Evolutionary conservation across 1,140 invertebrate genomes (phyloP).

Genomic region (Musca vetustissima): DNA sequence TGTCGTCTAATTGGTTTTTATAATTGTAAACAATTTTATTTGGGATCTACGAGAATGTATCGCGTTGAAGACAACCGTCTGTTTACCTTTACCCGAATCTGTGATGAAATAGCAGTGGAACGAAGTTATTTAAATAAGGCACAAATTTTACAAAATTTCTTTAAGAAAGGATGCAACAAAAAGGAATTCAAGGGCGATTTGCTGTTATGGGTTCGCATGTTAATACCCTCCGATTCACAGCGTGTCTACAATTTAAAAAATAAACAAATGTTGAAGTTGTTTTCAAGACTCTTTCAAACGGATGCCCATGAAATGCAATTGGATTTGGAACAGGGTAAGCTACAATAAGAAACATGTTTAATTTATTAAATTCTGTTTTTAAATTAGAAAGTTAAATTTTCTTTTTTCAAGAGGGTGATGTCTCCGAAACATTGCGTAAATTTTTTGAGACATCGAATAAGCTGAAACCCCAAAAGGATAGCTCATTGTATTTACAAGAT

Average conservation of each 20-base stretch:
- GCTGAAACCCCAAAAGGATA: conserved; percentile 66
- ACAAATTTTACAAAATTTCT: conserved; percentile 66
- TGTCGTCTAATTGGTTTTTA: neutral
- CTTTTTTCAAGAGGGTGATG: conserved; percentile 68
- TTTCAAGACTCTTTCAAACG: conserved; percentile 75
- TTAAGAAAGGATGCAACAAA: conserved; percentile 46
- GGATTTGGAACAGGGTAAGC: conserved; percentile 70
- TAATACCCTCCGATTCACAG: conserved; percentile 82
- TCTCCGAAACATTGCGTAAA: conserved; percentile 81
- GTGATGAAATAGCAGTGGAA: conserved; percentile 73
- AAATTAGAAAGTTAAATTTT: no score
- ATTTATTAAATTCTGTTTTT: neutral
- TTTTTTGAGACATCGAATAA: conserved; percentile 74
- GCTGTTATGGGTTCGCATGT: conserved; percentile 77
- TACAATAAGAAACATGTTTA: neutral
- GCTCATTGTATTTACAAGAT: conserved; percentile 74
- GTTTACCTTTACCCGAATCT: conserved; percentile 75
- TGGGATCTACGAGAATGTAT: conserved; percentile 14
- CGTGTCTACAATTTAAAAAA: conserved; percentile 89
- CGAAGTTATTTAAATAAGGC: conserved; percentile 84
- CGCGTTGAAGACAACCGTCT: conserved; percentile 71
- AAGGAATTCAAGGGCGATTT: conserved; percentile 77
- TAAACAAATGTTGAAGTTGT: conserved; percentile 88
- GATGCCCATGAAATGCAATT: conserved; percentile 81
- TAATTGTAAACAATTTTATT: neutral